Evolutionary conservation across 35 echinoderm and acorn worm genomes (phyloP), one percentile per base, ranked within the genome.

Genomic region (Lytechinus variegatus): DNA sequence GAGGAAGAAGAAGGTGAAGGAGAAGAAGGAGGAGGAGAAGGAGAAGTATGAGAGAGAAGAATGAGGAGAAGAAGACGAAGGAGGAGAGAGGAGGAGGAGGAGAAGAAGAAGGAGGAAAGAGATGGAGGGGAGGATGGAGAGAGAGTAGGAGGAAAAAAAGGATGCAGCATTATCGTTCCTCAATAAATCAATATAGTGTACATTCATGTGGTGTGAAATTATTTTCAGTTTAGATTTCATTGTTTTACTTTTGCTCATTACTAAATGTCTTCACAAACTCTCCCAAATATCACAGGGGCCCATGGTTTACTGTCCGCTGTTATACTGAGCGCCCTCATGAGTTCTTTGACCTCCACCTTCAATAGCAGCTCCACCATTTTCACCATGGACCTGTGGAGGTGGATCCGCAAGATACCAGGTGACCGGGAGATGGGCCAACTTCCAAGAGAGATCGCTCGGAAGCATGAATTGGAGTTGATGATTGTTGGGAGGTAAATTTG

Each of bases 271-370:
- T 44, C 12, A 24, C 1, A 24, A 21, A 79, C 66, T 16, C 8
- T 79, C 6, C 14, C 4, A 4, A 21, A 21, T 79, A 79, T 95
- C 5, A 27, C 92, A 99, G 98, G 98, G 54, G 53, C 96, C 6
- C 95, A 96, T 44, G 98, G 98, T n/a, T 66, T 99, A 95, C 96
- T 99, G 97, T 91, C 97, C 55, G 98, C 98, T 24, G 98, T 99
- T 2, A 99, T 99, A 97, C 52, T 99, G 4, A 95, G 95, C 54
- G 98, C 98, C 87, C 94, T 99, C 21, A 99, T 97, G 94, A 99
- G 98, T 90, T 99, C 98, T 55, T 54, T 99, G 58, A 97, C 98
- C 4, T 99, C 98, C 19, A 99, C 97, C 52, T 99, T 99, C 33
- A 99, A 99, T 56, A 99, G 98, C 79, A 96, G 98, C 52, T 95